These are phyloP conservation scores for Tetanocera ferruginea DNA, from an alignment of 2,888 invertebrate species.

Conservation along the genomic window DNA sequence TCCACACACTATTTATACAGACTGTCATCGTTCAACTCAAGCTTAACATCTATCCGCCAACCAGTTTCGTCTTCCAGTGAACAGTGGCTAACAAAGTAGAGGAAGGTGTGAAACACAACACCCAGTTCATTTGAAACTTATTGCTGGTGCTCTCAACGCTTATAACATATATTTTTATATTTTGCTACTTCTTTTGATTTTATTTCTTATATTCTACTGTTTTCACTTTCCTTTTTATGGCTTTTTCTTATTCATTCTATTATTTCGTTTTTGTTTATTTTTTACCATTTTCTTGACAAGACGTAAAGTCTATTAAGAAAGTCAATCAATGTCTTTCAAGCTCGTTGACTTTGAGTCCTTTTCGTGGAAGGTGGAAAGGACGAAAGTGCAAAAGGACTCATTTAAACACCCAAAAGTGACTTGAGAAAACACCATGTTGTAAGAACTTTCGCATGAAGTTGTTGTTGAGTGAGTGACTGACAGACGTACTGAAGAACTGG, in stretches of 20 bases:
- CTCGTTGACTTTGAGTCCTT: conserved; percentile 58
- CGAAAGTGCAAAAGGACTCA: conserved; percentile 18
- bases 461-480: conserved; percentile 1
- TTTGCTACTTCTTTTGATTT: not conserved
- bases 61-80: no score
- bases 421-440: not conserved
- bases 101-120: no score
- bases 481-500: conserved; percentile 34
- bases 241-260: not conserved
- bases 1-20: not conserved
- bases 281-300: conserved; percentile 59
- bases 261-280: conserved; percentile 26
- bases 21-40: not conserved
- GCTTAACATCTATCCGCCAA: not conserved
- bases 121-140: no score
- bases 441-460: conserved; percentile 26
- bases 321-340: conserved; percentile 69
- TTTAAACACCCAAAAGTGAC: conserved; percentile 12
- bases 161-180: not conserved
- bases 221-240: not conserved
- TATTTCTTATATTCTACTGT: not conserved
- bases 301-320: conserved; percentile 68
- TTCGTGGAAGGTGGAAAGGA: conserved; percentile 52
- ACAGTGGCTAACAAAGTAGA: no score
- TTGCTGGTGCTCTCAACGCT: not conserved